Conservation (phyloP, 2,113 vertebrate genomes). For the Leucoraja erinaceus region DNA sequence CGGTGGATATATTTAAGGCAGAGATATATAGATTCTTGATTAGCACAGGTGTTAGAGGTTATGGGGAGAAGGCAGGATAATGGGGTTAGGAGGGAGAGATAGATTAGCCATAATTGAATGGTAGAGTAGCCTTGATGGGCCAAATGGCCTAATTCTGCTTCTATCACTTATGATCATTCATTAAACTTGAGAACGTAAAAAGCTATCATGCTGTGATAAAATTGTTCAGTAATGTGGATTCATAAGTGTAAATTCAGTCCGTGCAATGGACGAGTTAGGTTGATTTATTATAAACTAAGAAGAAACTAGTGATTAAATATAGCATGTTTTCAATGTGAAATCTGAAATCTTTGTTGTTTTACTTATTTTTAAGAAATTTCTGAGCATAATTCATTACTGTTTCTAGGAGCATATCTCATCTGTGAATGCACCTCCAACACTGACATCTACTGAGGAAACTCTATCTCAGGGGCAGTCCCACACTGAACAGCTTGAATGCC, state of each 20-base stretch:
- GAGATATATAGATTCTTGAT: too few species aligned
- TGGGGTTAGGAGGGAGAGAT: too few species aligned
- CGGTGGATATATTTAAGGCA: too few species aligned
- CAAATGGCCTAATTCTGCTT: too few species aligned
- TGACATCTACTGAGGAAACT: conserved; percentile 82
- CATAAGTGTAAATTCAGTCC: neutral
- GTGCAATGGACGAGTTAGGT: neutral
- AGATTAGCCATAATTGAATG: too few species aligned
- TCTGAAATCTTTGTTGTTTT: neutral
- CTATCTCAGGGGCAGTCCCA: conserved; percentile 84
- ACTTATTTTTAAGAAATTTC: neutral
- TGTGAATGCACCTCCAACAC: conserved; percentile 66
- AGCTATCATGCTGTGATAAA: neutral
- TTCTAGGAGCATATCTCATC: conserved; percentile 72
- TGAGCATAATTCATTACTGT: conserved; percentile 40
- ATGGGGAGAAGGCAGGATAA: too few species aligned
- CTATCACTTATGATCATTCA: too few species aligned
- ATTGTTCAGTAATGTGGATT: neutral
- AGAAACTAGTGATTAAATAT: neutral
- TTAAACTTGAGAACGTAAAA: too few species aligned
- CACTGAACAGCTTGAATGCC: conserved; percentile 88
- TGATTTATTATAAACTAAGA: neutral
- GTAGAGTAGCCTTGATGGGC: too few species aligned
- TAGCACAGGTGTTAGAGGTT: too few species aligned
- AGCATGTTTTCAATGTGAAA: neutral